Evolutionary conservation across 2,888 invertebrate genomes (phyloP).

Genomic region (Sympetrum striolatum): DNA sequence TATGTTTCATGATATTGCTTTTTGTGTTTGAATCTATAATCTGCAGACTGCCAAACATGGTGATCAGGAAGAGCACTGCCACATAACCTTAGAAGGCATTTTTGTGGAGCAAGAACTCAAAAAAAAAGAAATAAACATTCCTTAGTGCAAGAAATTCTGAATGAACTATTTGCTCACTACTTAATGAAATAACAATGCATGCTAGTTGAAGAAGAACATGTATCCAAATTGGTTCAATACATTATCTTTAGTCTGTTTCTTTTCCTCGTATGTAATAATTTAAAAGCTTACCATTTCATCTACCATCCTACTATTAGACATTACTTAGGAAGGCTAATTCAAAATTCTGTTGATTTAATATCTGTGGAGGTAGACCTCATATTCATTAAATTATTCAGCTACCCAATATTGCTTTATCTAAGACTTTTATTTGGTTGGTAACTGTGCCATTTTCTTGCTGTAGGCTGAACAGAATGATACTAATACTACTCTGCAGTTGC

Average conservation of each 20-base stretch:
- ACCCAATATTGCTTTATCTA: constrained; percentile 2
- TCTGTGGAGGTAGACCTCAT: neutral
- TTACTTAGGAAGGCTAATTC: neutral
- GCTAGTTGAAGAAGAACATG: neutral
- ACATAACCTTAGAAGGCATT: constrained; percentile 36
- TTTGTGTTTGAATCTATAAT: constrained; percentile 37
- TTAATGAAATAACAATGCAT: constrained; percentile 31
- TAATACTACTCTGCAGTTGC: neutral
- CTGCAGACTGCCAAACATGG: constrained; percentile 42
- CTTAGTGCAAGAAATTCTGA: constrained; percentile 41
- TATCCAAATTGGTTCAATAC: neutral
- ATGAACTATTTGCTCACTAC: constrained; percentile 40
- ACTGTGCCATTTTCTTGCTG: constrained; percentile 41
- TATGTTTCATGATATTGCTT: constrained; percentile 30
- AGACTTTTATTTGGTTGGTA: constrained; percentile 10
- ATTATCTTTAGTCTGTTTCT: neutral
- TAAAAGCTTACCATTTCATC: neutral
- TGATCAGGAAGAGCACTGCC: constrained; percentile 43
- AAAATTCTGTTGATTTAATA: neutral
- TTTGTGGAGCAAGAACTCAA: constrained; percentile 43
- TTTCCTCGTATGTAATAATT: neutral
- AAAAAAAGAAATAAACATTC: constrained; percentile 13
- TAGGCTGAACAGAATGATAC: constrained; percentile 21
- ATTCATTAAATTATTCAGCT: neutral
- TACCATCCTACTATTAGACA: neutral